A percentile compares a stretch with the other conserved stretches of the same genome.
Conservation (phyloP, 2,113 vertebrate species). For the Miniopterus natalensis region DNA sequence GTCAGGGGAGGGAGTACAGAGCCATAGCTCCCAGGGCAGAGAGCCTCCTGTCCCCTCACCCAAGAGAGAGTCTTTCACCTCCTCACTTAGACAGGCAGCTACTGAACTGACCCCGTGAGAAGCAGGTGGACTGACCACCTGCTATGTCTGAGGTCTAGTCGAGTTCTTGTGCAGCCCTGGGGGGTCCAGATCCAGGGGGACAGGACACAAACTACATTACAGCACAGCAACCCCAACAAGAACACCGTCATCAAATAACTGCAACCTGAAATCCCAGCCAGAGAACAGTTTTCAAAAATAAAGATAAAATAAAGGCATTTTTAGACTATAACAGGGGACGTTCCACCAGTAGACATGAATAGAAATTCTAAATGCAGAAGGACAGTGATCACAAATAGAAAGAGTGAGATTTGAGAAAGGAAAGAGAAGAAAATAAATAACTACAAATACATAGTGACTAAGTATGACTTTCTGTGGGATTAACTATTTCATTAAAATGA, state of each 20-base stretch:
- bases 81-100: not conserved
- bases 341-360: not conserved
- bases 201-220: not conserved
- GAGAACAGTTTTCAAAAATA: not conserved
- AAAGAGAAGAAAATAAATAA: not conserved
- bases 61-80: not conserved
- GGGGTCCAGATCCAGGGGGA: not conserved
- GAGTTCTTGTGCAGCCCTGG: not conserved
- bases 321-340: not conserved
- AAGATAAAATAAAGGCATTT: not conserved
- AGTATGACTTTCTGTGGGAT: not conserved
- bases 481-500: not conserved
- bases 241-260: not conserved
- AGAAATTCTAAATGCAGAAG: not conserved
- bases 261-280: not conserved
- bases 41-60: too few species aligned
- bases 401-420: not conserved
- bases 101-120: accelerated
- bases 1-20: accelerated
- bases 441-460: not conserved
- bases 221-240: not conserved
- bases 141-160: too few species aligned
- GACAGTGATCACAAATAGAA: not conserved
- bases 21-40: not conserved
- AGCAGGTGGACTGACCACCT: too few species aligned